Conservation (phyloP, 2,888 invertebrate genomes). For the Leistus spinibarbis region DNA sequence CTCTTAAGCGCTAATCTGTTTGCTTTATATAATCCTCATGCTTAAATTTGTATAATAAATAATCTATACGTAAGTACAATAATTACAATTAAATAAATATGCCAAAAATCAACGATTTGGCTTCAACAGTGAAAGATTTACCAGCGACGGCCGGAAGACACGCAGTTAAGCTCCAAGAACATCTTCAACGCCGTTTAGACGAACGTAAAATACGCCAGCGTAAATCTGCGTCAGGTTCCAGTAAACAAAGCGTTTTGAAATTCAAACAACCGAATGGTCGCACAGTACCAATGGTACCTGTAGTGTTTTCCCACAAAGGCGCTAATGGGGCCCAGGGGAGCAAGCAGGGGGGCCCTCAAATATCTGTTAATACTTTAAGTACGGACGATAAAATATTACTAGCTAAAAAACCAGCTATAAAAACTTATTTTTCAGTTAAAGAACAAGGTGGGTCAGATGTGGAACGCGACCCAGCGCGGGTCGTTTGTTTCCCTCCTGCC, state of each 20-base stretch:
- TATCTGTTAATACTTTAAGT: slow-evolving; percentile 33
- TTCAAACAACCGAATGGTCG: slow-evolving; percentile 49
- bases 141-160: slow-evolving; percentile 57
- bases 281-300: slow-evolving; percentile 40
- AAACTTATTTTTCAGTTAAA: slow-evolving; percentile 52
- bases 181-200: slow-evolving; percentile 63
- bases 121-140: slow-evolving; percentile 52
- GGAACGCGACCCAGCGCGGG: slow-evolving; percentile 62
- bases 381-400: slow-evolving; percentile 44
- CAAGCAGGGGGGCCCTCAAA: neutral
- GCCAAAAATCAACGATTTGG: too few species aligned
- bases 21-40: neutral
- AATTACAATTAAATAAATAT: too few species aligned
- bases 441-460: slow-evolving; percentile 59
- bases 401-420: neutral
- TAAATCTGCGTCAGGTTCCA: slow-evolving; percentile 54
- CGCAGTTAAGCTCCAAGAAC: slow-evolving; percentile 64
- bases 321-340: neutral
- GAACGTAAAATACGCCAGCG: slow-evolving; percentile 61
- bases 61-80: neutral
- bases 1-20: neutral
- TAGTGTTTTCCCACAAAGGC: neutral
- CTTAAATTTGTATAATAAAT: neutral
- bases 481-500: slow-evolving; percentile 79
- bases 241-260: slow-evolving; percentile 51